Evolutionary conservation across 2,888 invertebrate species (phyloP), one percentile per base, ranked within the genome.

Genomic region (Anthophora plumipes): DNA sequence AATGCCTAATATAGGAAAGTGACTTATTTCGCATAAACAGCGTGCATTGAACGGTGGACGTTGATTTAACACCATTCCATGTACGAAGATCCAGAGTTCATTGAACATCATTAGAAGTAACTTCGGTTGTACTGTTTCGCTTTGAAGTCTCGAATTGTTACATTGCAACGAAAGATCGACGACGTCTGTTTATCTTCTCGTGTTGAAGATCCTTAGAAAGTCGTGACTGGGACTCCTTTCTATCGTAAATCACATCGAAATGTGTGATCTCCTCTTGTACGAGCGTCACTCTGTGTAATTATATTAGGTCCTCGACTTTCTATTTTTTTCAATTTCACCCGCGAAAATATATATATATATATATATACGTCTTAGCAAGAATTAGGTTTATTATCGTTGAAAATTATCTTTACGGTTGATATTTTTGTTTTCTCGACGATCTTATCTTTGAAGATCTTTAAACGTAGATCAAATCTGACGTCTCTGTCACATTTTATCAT

Each of bases 151-250:
- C 5, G 17, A 41, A 60, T 73, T 31, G 41, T 22, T 8, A 9
- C 22, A 12, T 7, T 12, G 6, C n/a, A 46, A 25, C 22, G 50
- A 55, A 46, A 41, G 25, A 67, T 50, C 37, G 41, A 61, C 52
- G 22, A 12, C 25, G 50, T 71, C 11, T 54, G 20, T 80, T 71
- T 60, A 54, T 25, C 48, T 52, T 50, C 17, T 25, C 1, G 7
- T 22, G 43, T 11, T 20, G 22, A 79, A 37, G 52, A 63, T 48
- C 55, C 55, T 48, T 85, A 84, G 84, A 84, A 84, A 84, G 84
- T 85, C 46, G 50, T 9, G 31, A 52, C 75, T 46, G 11, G 41
- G 69, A 37, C 52, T 52, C 57, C 69, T 69, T 54, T 59, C 67
- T n/a, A 54, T 54, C 63, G 22, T 71, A 77, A 84, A 85, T 85